A percentile compares a stretch with the other conserved stretches of the same genome.
Evolutionary conservation across 2,797 vertebrate genomes (phyloP).

Genomic region (Ptychobarbus kaznakovi): DNA sequence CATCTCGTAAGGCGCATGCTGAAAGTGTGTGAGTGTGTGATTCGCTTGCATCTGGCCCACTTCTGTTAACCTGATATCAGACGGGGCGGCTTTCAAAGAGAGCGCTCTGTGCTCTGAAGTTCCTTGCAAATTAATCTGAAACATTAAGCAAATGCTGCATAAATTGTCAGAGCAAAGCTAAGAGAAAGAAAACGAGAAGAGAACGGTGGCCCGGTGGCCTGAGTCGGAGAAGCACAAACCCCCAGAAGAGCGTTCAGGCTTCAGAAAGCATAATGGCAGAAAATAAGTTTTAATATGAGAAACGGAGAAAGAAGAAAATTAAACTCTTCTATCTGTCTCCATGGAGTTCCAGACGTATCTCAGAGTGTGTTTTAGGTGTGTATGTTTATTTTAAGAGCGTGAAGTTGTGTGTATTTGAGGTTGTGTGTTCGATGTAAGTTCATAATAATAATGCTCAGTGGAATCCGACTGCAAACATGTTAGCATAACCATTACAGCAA

Average conservation of each 20-base stretch:
- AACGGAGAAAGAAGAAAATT: conserved; percentile 5
- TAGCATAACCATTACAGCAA: conserved; percentile 45
- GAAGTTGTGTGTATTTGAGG: conserved; percentile 18
- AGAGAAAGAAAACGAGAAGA: conserved; percentile 25
- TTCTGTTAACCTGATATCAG: conserved; percentile 67
- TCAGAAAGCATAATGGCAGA: conserved; percentile 15
- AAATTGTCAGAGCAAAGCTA: conserved; percentile 51
- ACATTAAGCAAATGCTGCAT: conserved; percentile 49
- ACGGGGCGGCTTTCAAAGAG: conserved; percentile 68
- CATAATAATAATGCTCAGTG: conserved; percentile 63
- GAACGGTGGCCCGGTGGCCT: conserved; percentile 28
- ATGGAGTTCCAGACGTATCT: conserved; percentile 22
- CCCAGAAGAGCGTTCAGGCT: conserved; percentile 28
- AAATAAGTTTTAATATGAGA: conserved; percentile 36
- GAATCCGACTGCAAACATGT: conserved; percentile 64
- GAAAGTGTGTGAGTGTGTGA: conserved; percentile 43
- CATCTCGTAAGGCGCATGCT: conserved; percentile 37
- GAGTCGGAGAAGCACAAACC: conserved; percentile 32
- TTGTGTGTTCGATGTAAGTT: conserved; percentile 58
- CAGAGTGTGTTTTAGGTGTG: conserved; percentile 29
- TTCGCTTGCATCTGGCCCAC: conserved; percentile 63
- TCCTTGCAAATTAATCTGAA: conserved; percentile 59
- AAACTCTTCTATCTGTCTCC: conserved; percentile 22
- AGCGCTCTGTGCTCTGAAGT: conserved; percentile 66
- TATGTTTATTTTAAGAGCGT: conserved; percentile 33